Base-by-base conservation (phyloP, 2,888 invertebrate genomes). In the Pollenia labialis region DNA sequence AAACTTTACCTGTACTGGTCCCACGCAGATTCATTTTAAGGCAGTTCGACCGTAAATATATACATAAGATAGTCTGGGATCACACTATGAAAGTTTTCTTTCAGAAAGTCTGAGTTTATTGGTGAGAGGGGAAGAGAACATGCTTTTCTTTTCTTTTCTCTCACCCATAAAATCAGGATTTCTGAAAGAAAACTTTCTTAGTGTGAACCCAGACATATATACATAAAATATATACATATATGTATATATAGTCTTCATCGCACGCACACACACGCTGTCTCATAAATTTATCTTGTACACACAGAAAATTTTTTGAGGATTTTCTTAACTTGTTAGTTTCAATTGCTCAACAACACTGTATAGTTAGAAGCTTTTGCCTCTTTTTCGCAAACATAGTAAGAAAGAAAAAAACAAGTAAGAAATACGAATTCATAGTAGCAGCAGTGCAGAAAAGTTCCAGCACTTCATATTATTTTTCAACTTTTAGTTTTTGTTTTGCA, bases 381-480 rank as follows among this genome's bases (percentile, higher is more conserved):
- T 62, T 69, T 56, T 64, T 40, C 11, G 9, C 52, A 80, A 50
- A 12, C 8, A 32, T 32, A 32, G 9, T 2, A 23, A 23, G 60
- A 46, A 69, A 23, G n/a, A 64, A 62, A 32, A 32, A 32, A 46
- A 46, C 10, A 77, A 46, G 14, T 40, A 56, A 54, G 8, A 58
- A 56, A 58, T 42, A 16, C 12, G 8, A 56, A 18, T 32, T 32
- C 32, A 32, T 11, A 60, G 2, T 50, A 50, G 11, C 44, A 60
- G 18, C 68, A 60, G 18, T 44, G n/a, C 72, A 44, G 40, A n/a
- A 81, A 71, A 84, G 50, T 79, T 58, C n/a, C 50, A 82, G 69
- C 81, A 74, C 32, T 80, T 77, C 40, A 72, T 76, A 58, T 81
- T 81, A 58, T 80, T 46, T 56, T 66, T 76, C 75, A 42, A 84